Base-by-base conservation (phyloP, 2,888 invertebrate genomes). In the Leptinotarsa rubiginosa region DNA sequence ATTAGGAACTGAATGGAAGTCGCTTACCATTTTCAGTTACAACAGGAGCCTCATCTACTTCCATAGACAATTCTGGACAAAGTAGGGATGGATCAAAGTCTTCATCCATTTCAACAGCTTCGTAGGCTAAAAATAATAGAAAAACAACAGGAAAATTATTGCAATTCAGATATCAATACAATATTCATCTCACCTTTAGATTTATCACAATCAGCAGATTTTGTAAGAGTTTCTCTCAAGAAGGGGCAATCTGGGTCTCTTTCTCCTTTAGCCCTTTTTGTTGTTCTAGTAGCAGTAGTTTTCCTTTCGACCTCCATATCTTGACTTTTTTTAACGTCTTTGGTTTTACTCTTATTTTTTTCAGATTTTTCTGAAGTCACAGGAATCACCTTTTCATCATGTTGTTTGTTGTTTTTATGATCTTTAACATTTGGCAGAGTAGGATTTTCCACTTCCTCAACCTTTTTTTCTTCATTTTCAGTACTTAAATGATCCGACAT, bases 21-120 rank as follows among this genome's bases (percentile, higher is more conserved):
- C 15, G 50, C 64, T 75, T 78, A 81, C 81, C 77, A 75, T 65
- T 76, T 65, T 79, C 79, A 16, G 84, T 83, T 41, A 83, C 78
- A 13, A 85, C 84, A 16, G 83, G 80, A 47, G 81, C 79, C 75
- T 87, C 87, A 65, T 87, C 87, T 4, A 86, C 84, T 79, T 85
- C 86, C 87, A 87, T 87, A 22, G 84, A 85, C 68, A 87, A 83
- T 78, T 87, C 87, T 18, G 87, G 87, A 78, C 86, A 86, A 20
- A 87, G 79, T 49, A 87, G 79, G 1, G 83, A 82, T 47, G 85
- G 85, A 75, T 85, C 84, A 78, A 85, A 85, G 78, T 84, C 83
- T 65, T 83, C 78, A 49, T 79, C 74, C 47, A 78, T 80, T 52
- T 77, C 79, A 13, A 73, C 76, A 52, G 78, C 75, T 69, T 73